A percentile compares a stretch with the other conserved stretches of the same genome.
Conservation (phyloP, 2,888 invertebrate species). For the Girardia tigrina region DNA sequence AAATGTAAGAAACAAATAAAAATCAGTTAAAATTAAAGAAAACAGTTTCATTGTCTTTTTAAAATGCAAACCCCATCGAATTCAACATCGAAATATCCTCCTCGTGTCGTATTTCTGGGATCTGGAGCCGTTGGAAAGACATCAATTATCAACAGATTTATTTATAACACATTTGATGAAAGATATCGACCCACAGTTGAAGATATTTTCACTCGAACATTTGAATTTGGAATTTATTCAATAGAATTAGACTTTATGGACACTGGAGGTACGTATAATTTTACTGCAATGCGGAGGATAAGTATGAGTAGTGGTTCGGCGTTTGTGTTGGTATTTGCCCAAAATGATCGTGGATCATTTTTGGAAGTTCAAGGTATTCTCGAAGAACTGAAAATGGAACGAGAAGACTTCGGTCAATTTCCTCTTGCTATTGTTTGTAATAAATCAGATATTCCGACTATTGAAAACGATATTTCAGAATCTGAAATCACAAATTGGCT, state of each 20-base stretch:
- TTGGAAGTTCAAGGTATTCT: neutral
- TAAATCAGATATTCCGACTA: conserved; percentile 27
- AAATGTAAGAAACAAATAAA: neutral
- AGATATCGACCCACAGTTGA: conserved; percentile 35
- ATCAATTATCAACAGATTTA: conserved; percentile 28
- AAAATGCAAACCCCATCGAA: neutral
- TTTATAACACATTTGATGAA: conserved; percentile 28
- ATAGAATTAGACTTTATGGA: conserved; percentile 33
- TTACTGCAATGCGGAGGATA: conserved; percentile 35
- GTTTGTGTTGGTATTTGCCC: conserved; percentile 34
- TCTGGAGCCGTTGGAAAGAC: conserved; percentile 34
- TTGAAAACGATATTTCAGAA: neutral
- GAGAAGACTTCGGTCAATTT: neutral
- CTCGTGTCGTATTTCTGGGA: conserved; percentile 31
- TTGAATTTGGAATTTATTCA: conserved; percentile 15
- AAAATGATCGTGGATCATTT: conserved; percentile 32
- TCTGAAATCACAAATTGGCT: neutral
- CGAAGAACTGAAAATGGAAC: conserved; percentile 24
- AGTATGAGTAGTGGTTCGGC: conserved; percentile 34
- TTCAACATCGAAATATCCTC: neutral
- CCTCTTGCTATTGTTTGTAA: conserved; percentile 32
- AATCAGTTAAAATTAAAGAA: neutral
- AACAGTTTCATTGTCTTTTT: neutral
- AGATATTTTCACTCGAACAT: conserved; percentile 32
- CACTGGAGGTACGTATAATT: conserved; percentile 34